phyloP scores from a whole-genome alignment of 2,888 invertebrate species.

The Neoascia interrupta region DNA sequence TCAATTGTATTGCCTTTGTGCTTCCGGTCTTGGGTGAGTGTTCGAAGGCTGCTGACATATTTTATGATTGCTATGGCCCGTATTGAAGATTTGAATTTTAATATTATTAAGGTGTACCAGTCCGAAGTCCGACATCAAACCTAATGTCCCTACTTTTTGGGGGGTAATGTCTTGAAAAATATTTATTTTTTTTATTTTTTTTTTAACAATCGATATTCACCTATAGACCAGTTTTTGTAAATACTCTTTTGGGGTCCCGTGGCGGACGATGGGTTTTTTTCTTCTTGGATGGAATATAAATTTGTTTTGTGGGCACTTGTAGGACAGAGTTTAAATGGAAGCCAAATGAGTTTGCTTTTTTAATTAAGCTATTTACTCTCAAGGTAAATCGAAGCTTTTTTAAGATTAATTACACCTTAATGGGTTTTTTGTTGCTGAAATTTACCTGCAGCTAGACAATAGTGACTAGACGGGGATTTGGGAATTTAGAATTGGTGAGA shows the following conservation, averaged over 20 bases:
- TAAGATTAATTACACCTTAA: conserved; percentile 56
- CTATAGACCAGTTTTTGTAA: conserved; percentile 36
- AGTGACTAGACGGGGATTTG: no score
- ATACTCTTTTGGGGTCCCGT: conserved; percentile 18
- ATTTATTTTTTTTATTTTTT: not conserved
- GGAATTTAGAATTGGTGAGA: no score
- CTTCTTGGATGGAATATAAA: not conserved
- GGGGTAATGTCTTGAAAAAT: conserved; percentile 32
- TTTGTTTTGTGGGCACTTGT: no score
- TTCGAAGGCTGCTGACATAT: conserved; percentile 41
- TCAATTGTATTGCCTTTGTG: conserved; percentile 59
- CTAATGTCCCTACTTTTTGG: conserved; percentile 1
- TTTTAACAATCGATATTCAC: conserved; percentile 41
- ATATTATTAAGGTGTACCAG: conserved; percentile 27
- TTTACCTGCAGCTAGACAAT: no score
- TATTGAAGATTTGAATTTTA: conserved; percentile 58
- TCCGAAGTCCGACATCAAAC: not conserved
- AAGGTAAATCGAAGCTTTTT: conserved; percentile 5
- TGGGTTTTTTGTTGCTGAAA: no score
- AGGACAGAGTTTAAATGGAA: conserved; percentile 18
- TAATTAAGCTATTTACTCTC: conserved; percentile 31
- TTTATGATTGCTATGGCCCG: conserved; percentile 40
- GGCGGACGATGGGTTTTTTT: no score
- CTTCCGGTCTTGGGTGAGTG: conserved; percentile 16
- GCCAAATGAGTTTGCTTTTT: conserved; percentile 45